phyloP scores from a whole-genome alignment of 2,113 vertebrate species.

The Tachysurus vachellii region DNA sequence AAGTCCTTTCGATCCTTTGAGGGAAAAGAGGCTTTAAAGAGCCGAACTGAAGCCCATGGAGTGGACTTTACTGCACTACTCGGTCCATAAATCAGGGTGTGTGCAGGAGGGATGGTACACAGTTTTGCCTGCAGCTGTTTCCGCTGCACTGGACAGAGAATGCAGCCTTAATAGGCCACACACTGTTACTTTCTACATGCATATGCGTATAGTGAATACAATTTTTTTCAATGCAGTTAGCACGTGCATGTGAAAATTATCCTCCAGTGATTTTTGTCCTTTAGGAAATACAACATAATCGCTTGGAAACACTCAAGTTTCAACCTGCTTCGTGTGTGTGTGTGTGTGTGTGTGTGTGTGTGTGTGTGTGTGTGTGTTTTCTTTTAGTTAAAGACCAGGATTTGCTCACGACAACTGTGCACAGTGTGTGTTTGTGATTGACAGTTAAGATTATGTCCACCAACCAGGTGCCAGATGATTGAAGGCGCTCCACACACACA shows the following conservation, averaged over 20 bases:
- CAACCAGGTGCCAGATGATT: background rate
- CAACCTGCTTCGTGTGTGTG: background rate
- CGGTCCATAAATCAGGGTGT: conserved; percentile 35
- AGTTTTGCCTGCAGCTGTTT: conserved; percentile 39
- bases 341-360: background rate
- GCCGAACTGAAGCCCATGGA: conserved; percentile 3
- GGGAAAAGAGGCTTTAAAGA: background rate
- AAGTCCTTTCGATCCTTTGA: conserved; percentile 18
- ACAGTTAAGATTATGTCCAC: background rate
- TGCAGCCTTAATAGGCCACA: conserved; percentile 15
- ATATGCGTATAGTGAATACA: background rate
- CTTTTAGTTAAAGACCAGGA: background rate
- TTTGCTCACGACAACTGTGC: background rate
- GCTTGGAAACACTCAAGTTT: background rate
- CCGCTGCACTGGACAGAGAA: background rate
- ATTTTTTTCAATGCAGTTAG: conserved; percentile 10
- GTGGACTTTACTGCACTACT: background rate
- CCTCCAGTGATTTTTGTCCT: background rate
- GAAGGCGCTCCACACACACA: background rate
- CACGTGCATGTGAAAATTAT: background rate
- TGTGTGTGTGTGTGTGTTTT: conserved; percentile 7
- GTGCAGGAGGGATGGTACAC: conserved; percentile 17
- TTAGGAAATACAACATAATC: background rate
- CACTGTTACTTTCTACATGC: conserved; percentile 4
- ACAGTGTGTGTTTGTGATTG: conserved; percentile 37